phyloP scores from a whole-genome alignment of 2,113 vertebrate genomes.

The Cichladusa arquata region DNA sequence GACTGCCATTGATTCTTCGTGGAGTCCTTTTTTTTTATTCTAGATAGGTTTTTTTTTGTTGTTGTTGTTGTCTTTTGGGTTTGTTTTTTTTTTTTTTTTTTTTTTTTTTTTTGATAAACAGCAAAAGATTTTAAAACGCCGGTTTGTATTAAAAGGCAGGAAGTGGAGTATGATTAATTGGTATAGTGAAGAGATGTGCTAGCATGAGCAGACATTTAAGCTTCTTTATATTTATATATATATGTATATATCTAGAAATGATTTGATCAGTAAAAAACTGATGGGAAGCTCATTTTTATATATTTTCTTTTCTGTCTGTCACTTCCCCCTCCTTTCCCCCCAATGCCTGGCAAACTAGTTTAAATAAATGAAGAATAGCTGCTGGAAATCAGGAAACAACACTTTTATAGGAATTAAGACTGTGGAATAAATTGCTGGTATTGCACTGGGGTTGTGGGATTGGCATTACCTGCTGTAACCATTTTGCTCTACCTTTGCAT shows the following conservation, averaged over 20 bases:
- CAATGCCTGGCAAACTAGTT: neutral
- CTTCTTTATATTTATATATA: neutral
- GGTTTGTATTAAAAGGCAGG: neutral
- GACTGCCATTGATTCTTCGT: neutral
- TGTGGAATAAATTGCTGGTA: neutral
- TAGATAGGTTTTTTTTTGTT: neutral
- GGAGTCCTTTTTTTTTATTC: neutral
- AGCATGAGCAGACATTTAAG: neutral
- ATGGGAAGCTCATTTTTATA: neutral
- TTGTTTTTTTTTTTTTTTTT: too few species aligned
- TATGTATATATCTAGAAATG: neutral
- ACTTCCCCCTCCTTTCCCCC: neutral
- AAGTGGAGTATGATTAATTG: neutral
- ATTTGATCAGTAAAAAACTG: neutral
- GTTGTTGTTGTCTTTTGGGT: too few species aligned
- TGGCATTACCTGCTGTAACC: neutral
- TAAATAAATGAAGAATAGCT: neutral
- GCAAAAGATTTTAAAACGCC: neutral
- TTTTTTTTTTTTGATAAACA: neutral
- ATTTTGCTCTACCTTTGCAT: neutral
- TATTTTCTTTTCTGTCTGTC: neutral
- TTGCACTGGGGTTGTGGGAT: neutral
- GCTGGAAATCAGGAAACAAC: neutral
- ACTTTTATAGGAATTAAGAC: neutral
- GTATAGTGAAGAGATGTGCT: neutral